Evolutionary conservation across 2,797 vertebrate species (phyloP), one percentile per base, ranked within the genome.

Genomic region (Microctenopoma steveboyesi): DNA sequence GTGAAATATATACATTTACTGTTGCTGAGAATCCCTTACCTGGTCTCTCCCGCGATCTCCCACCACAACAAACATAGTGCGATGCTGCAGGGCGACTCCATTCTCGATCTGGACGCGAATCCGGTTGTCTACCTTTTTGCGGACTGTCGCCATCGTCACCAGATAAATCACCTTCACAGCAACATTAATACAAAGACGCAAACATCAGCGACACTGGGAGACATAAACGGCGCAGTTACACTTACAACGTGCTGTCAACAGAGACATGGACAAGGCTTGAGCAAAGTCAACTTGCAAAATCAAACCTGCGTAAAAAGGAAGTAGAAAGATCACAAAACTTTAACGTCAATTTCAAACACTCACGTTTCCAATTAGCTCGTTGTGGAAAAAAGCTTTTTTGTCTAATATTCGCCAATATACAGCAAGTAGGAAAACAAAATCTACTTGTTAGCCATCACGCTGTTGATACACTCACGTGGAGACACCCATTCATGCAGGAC

Each of bases 41-140:
- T 99, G 97, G 81, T 99, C 97, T 91, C 95, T 96, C 4, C 96
- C 96, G 37, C 94, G 95, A 82, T 99, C 97, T 0, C 98, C 98
- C 4, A 99, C 97, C 56, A 99, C 90, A 56, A 98, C 94, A 81
- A 98, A 97, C 72, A 99, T 89, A 37, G 92, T 93, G 4, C 98
- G 94, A 56, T 98, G 95, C 50, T 93, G 89, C 81, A 95, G 89
- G 2, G 94, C 86, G 37, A 99, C 94, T 16, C 97, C 98, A 81
- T 99, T 99, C 92, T 99, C 98, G 22, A 99, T 99, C 82, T 97
- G 96, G 18, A 99, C 95, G 9, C 98, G 96, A 66, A 99, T 95
- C 30, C 98, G 94, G 85, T 99, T 99, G 76, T 99, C 98, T 5
- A 99, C 93, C 84, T 98, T 99, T 81, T 98, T 97, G 57, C 98